Evolutionary conservation across 1,140 invertebrate species (phyloP), one percentile per base, ranked within the genome.

Genomic region (Rhyacophila brunnea): DNA sequence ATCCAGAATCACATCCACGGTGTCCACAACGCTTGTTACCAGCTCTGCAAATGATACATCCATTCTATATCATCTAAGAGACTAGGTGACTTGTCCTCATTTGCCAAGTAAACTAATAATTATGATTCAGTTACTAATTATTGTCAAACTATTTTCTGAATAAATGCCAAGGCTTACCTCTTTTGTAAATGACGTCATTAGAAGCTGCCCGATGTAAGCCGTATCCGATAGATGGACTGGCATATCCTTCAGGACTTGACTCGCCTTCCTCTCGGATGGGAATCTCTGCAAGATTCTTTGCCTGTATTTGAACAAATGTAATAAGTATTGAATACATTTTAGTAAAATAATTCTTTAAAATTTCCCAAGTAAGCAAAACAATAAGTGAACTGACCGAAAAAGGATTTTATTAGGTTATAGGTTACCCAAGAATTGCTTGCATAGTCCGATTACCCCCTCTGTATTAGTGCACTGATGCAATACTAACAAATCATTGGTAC

Each of bases 21-120:
- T 81, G 71, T 84, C 85, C 45, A 81, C 82, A 9, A 87, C 85
- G 18, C 83, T 83, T 56, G 79, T 82, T 40, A 89, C 80, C 61
- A 89, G 76, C 52, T 80, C 84, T 85, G 66, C 9, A 28, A 28
- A 28, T 5, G 23, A 9, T 28, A 28, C 23, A 28, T 28, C n/a
- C n/a, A n/a, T n/a, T n/a, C n/a, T n/a, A n/a, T n/a, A n/a, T n/a
- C n/a, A n/a, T n/a, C n/a, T n/a, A n/a, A n/a, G n/a, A n/a, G n/a
- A n/a, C n/a, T n/a, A n/a, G n/a, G n/a, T n/a, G n/a, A n/a, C n/a
- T n/a, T n/a, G n/a, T n/a, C n/a, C n/a, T n/a, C n/a, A n/a, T n/a
- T n/a, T n/a, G n/a, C n/a, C n/a, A n/a, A n/a, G n/a, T n/a, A n/a
- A n/a, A n/a, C n/a, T 36, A 36, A n/a, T n/a, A n/a, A n/a, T n/a